Evolutionary conservation across 2,888 invertebrate genomes (phyloP).

Genomic region (Ochropleura plecta): DNA sequence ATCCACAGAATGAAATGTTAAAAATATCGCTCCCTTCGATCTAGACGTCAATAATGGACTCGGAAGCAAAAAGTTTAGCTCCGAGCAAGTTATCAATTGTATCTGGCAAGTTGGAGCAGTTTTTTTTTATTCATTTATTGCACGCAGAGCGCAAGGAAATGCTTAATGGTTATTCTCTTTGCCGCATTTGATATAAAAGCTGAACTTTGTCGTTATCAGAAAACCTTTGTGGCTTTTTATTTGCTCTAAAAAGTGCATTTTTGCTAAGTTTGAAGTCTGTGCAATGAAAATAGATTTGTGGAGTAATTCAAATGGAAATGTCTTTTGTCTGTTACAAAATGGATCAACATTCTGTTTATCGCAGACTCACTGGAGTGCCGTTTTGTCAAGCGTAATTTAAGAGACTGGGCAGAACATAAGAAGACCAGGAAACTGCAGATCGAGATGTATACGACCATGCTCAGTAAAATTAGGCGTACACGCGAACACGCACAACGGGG

Average conservation of each 20-base stretch:
- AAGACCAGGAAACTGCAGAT: no score
- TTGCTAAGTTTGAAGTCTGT: slow-evolving; percentile 73
- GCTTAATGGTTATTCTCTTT: slow-evolving; percentile 84
- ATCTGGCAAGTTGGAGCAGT: slow-evolving; percentile 80
- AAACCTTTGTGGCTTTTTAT: slow-evolving; percentile 76
- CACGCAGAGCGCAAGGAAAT: slow-evolving; percentile 82
- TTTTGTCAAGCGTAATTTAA: no score
- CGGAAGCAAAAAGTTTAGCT: slow-evolving; percentile 84
- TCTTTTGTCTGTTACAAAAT: slow-evolving; percentile 42
- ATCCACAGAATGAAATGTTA: slow-evolving; percentile 70
- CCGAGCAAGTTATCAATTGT: slow-evolving; percentile 86
- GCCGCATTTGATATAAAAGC: slow-evolving; percentile 80
- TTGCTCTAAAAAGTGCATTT: slow-evolving; percentile 78
- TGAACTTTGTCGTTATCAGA: slow-evolving; percentile 80
- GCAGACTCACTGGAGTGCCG: slow-evolving; percentile 7
- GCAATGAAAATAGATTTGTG: slow-evolving; percentile 73
- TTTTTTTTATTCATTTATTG: slow-evolving; percentile 87
- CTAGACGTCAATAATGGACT: slow-evolving; percentile 82
- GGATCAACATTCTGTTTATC: slow-evolving; percentile 41
- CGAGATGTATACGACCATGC: no score
- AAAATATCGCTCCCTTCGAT: slow-evolving; percentile 75
- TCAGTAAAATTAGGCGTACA: no score
- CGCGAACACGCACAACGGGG: no score
- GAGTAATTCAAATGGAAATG: slow-evolving; percentile 71
- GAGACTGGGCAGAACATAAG: no score